A percentile compares a stretch with the other conserved stretches of the same genome.
These are phyloP conservation scores for Dasyornis broadbenti DNA, from an alignment of 2,113 vertebrate genomes.

Conservation along the genomic window DNA sequence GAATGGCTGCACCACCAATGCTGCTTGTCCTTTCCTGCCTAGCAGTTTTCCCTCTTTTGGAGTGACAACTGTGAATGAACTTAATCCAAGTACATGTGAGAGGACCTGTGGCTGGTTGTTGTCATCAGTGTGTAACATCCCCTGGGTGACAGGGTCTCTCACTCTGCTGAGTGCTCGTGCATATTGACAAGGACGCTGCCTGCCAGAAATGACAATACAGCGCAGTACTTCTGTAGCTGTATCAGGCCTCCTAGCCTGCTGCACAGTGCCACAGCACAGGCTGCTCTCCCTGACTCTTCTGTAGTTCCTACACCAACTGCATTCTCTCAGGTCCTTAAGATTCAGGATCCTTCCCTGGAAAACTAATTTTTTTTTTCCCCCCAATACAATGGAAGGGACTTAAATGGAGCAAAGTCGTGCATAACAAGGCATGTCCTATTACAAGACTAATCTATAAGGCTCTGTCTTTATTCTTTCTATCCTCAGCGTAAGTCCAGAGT, in stretches of 20 bases:
- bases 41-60: background rate
- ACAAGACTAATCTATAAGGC: background rate
- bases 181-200: conserved; percentile 23
- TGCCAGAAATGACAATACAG: conserved; percentile 16
- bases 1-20: background rate
- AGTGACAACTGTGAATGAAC: conserved; percentile 13
- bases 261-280: background rate
- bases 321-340: background rate
- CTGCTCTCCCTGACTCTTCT: background rate
- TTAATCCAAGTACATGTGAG: background rate
- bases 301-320: background rate
- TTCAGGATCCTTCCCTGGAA: background rate
- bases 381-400: background rate
- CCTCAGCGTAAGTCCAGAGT: conserved; percentile 4
- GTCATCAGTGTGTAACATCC: conserved; percentile 6
- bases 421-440: background rate
- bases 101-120: conserved; percentile 25
- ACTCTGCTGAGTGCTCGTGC: background rate
- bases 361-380: background rate
- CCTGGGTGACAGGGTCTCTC: conserved; percentile 13
- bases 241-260: background rate
- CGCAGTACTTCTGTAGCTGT: background rate
- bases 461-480: conserved; percentile 25
- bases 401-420: background rate
- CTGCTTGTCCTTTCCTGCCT: background rate